Base-by-base conservation (phyloP, 2,113 vertebrate genomes). In the Pao palembangensis region DNA sequence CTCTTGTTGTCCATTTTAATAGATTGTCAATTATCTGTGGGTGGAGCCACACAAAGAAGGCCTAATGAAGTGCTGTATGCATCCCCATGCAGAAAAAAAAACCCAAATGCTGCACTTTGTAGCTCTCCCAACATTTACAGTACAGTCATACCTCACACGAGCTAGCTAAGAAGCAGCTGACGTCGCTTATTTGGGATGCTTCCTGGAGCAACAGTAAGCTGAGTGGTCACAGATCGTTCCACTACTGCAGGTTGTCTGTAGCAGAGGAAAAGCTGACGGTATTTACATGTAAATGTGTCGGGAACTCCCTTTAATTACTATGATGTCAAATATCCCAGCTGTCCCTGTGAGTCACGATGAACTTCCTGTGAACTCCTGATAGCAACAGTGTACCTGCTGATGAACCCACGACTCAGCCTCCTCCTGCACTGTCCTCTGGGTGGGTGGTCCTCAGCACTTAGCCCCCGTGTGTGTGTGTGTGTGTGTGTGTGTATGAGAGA, bases 291-390 rank as follows among this genome's bases (percentile, higher is more conserved):
- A 38, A 12, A 49, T 21, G 18, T 7, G 13, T n/a, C 23, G 6
- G 6, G 31, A 34, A 15, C 19, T n/a, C 31, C 34, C 52, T 19
- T 11, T 51, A 13, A 48, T n/a, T 17, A 48, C n/a, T 10, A 20
- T 54, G 62, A 64, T 53, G 63, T 65, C 60, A 64, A 14, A 51
- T 4, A 4, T 54, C 47, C 67, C 76, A 73, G 70, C 77, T 81
- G 73, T 52, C 55, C 21, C 61, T 50, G 25, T 3, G 11, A 51
- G 21, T 47, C 64, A 11, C 31, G 18, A 1, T 81, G 81, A 88
- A 85, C 84, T 85, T 75, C 71, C 65, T 74, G 59, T 86, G 83
- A 89, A 86, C 83, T 67, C 72, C 73, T 21, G 62, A 71, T 46
- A 70, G 62, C 21, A 48, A 43, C 50, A 23, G 20, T 23, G 49